Conservation (phyloP, 2,113 vertebrate genomes). For the Tringa solitaria region DNA sequence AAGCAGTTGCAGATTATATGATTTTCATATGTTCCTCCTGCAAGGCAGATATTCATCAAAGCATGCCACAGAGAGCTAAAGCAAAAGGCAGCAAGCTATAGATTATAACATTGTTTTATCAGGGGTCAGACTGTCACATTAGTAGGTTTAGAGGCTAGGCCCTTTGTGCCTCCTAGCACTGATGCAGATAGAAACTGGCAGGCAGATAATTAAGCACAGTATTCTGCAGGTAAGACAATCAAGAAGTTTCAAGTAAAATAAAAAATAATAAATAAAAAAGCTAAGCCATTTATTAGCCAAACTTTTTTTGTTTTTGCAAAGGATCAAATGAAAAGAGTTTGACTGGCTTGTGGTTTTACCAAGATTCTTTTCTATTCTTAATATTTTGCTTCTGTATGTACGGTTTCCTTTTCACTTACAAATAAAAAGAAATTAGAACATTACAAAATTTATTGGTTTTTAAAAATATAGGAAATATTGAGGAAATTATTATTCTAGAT, state of each 20-base stretch:
- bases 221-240: neutral
- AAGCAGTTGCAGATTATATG: slow-evolving; percentile 54
- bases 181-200: neutral
- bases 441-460: neutral
- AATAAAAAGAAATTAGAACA: neutral
- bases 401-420: neutral
- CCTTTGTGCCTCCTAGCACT: neutral
- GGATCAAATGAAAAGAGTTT: neutral
- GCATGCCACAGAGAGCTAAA: slow-evolving; percentile 29
- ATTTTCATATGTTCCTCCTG: slow-evolving; percentile 66
- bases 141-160: slow-evolving; percentile 39
- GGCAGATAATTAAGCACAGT: neutral
- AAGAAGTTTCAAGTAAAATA: neutral
- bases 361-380: neutral
- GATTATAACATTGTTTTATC: slow-evolving; percentile 67
- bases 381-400: neutral
- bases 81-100: slow-evolving; percentile 49
- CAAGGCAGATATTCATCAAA: slow-evolving; percentile 71
- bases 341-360: neutral
- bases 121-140: slow-evolving; percentile 53
- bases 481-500: neutral
- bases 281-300: neutral
- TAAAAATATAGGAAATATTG: neutral
- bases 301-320: neutral
- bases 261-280: neutral